These are phyloP conservation scores for Gortyna flavago DNA, from an alignment of 2,888 invertebrate species.

Conservation along the genomic window DNA sequence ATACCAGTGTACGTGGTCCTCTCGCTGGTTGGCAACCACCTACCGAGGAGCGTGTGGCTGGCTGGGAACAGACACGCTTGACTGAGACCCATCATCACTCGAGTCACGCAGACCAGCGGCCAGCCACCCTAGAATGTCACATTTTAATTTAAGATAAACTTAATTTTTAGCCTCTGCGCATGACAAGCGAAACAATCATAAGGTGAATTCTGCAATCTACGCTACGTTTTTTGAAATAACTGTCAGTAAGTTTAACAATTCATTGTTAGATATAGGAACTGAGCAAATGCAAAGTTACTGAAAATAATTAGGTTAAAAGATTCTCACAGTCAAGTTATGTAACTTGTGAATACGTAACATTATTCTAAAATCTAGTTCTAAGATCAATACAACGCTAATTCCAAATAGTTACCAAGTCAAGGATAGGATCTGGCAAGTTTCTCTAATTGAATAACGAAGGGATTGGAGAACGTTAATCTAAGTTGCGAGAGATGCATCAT, in stretches of 20 bases:
- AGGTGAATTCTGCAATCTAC: not conserved
- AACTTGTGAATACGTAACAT: constrained; percentile 1
- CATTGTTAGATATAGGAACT: not conserved
- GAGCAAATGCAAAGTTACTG: too few relatives aligned
- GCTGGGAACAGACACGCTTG: constrained; percentile 92
- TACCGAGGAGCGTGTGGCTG: constrained; percentile 91
- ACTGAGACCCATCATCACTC: constrained; percentile 92
- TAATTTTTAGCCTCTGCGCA: not conserved
- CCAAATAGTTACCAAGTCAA: constrained; percentile 36
- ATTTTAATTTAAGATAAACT: not conserved
- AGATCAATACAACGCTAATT: not conserved
- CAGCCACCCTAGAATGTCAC: constrained; percentile 83
- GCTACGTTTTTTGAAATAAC: not conserved
- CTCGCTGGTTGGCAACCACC: constrained; percentile 92
- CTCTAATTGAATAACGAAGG: constrained; percentile 34
- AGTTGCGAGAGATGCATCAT: constrained; percentile 31
- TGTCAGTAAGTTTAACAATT: not conserved
- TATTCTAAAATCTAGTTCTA: constrained; percentile 4
- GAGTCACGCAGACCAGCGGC: constrained; percentile 90
- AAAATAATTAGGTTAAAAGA: not conserved
- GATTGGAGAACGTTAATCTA: constrained; percentile 21
- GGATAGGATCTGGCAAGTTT: constrained; percentile 15
- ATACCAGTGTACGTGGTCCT: constrained; percentile 85
- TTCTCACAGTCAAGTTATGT: not conserved
- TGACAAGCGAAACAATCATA: not conserved